Evolutionary conservation across 2,113 vertebrate species (phyloP).

Genomic region (Pelusios castaneus): DNA sequence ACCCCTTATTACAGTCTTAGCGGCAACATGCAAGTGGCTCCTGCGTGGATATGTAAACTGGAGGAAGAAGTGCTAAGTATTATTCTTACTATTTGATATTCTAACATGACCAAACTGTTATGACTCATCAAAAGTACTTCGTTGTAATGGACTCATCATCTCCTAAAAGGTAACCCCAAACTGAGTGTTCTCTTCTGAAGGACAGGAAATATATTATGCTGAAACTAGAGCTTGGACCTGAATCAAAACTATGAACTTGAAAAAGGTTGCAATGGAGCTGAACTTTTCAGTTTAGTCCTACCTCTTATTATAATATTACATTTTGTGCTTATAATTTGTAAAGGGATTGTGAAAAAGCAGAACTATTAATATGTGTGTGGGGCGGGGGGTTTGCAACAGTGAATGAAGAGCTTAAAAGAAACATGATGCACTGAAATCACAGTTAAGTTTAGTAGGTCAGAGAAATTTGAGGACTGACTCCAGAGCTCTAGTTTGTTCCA

Average conservation of each 20-base stretch:
- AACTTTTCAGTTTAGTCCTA: background rate
- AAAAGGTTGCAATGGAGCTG: background rate
- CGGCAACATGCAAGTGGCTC: background rate
- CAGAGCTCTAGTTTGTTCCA: slow-evolving; percentile 59
- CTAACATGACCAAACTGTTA: background rate
- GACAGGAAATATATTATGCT: background rate
- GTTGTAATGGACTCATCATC: background rate
- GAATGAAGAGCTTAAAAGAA: slow-evolving; percentile 2
- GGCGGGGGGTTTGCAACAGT: background rate
- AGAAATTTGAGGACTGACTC: slow-evolving; percentile 65
- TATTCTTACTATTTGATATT: background rate
- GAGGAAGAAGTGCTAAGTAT: background rate
- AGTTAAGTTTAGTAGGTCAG: slow-evolving; percentile 69
- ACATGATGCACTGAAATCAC: slow-evolving; percentile 47
- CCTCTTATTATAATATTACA: slow-evolving; percentile 13
- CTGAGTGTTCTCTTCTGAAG: background rate
- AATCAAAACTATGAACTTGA: background rate
- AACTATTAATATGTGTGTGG: background rate
- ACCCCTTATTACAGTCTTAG: background rate
- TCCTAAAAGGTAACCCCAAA: background rate
- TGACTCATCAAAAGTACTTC: background rate
- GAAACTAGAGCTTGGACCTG: background rate
- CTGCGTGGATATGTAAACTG: background rate
- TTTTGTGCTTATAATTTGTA: slow-evolving; percentile 22
- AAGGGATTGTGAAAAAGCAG: background rate